Base-by-base conservation (phyloP, 37 sponge, comb jelly and placozoan genomes). In the Chondrilla cf. caribensis region DNA sequence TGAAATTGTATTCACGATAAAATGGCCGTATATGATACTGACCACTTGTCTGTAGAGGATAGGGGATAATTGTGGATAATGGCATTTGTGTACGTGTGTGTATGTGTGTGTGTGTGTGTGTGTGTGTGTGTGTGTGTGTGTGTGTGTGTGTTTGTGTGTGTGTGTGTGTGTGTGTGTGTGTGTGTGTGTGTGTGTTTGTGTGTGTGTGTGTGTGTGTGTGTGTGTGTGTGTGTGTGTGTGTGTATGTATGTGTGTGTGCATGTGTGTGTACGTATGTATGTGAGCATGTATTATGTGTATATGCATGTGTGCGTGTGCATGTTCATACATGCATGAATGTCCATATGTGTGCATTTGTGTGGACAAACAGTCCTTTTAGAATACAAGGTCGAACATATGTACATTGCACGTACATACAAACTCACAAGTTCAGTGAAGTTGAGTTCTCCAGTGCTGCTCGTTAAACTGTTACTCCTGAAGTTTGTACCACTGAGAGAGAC, bases 1-100 rank as follows among this genome's bases (percentile, higher is more conserved):
- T 6, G 57, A 95, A 95, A 17, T 86, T 71, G 72, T 83, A 95
- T 54, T 95, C 95, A 42, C 92, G 89, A 0, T 92, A 72, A 28
- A 95, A 79, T 22, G 93, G 87, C 36, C 88, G 86, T 14, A 92
- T 44, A 58, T 87, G 89, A 41, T 91, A 95, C 38, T 89, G 82
- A 29, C 90, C 95, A 84, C 88, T 85, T 47, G 68, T 35, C 93
- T 93, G 60, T 22, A 33, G 82, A 31, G 29, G 17, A 24, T 67
- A 8, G 37, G 71, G 11, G 24, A 21, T 80, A 22, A 3, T 7
- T 57, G 25, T 76, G 77, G 2, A 58, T 35, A 26, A 21, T 37
- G 9, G 59, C 39, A 44, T 41, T 19, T 76, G 77, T 76, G 77
- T 38, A 21, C 38, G 77, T 76, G 77, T 41, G 77, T 60, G 44